Evolutionary conservation across 2,113 vertebrate species (phyloP).

Genomic region (Centropristis striata): DNA sequence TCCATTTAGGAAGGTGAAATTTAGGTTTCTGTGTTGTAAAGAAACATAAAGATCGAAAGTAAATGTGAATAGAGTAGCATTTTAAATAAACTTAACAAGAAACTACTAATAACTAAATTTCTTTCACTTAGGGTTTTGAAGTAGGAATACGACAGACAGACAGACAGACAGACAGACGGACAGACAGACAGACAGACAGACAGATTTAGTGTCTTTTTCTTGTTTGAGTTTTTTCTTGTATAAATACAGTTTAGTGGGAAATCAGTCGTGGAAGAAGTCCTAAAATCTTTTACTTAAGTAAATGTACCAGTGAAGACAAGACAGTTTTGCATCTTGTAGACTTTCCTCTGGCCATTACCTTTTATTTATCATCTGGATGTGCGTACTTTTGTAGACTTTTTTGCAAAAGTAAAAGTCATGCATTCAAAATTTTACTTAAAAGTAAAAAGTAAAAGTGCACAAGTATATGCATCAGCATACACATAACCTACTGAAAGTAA

Average conservation of each 20-base stretch:
- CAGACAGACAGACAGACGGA: no score
- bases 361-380: no score
- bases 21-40: background rate
- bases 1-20: background rate
- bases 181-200: no score
- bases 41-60: background rate
- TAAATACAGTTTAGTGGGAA: no score
- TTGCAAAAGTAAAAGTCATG: background rate
- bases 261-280: background rate
- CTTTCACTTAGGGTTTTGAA: background rate
- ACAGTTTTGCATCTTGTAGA: no score
- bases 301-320: background rate
- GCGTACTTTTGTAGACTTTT: no score
- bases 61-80: background rate
- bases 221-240: no score
- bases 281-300: background rate
- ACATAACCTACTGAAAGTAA: background rate
- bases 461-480: background rate
- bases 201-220: no score
- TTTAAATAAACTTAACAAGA: background rate
- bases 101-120: background rate
- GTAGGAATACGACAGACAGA: no score
- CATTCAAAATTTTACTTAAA: background rate
- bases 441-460: background rate
- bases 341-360: no score